phyloP scores from a whole-genome alignment of 2,888 invertebrate genomes.

The Pristionchus mayeri region DNA sequence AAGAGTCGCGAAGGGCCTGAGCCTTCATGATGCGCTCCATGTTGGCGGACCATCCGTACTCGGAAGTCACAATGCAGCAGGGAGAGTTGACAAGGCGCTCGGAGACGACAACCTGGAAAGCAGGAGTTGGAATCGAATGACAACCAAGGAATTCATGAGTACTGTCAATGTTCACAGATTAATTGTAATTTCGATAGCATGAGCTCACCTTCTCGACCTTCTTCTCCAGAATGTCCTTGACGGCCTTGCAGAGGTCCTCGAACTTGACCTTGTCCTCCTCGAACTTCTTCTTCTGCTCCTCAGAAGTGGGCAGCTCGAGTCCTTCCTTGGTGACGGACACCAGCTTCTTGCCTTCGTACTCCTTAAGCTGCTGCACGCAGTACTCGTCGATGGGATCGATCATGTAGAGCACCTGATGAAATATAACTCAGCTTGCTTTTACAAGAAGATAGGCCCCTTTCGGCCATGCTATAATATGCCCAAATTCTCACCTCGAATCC shows the following conservation, averaged over 20 bases:
- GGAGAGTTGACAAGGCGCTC: slow-evolving; percentile 97
- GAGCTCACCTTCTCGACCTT: slow-evolving; percentile 90
- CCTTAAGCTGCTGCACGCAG: slow-evolving; percentile 97
- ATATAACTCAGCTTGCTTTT: background rate
- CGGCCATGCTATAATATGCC: too few relatives aligned
- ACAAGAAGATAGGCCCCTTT: too few relatives aligned
- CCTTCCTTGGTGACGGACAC: slow-evolving; percentile 98
- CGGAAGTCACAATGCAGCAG: slow-evolving; percentile 98
- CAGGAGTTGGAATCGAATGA: too few relatives aligned
- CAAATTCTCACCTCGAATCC: slow-evolving; percentile 87
- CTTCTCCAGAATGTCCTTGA: slow-evolving; percentile 96
- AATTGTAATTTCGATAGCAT: too few relatives aligned
- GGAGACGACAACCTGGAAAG: slow-evolving; percentile 88
- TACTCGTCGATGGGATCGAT: slow-evolving; percentile 99
- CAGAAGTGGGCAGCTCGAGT: slow-evolving; percentile 94
- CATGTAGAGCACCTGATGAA: slow-evolving; percentile 87
- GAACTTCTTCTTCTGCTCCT: slow-evolving; percentile 95
- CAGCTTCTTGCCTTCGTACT: slow-evolving; percentile 94
- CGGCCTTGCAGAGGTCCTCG: slow-evolving; percentile 85
- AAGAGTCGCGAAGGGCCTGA: slow-evolving; percentile 94
- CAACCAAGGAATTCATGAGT: too few relatives aligned
- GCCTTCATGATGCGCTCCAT: slow-evolving; percentile 99
- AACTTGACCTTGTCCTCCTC: slow-evolving; percentile 89
- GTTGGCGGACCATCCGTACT: slow-evolving; percentile 99
- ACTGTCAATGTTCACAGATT: too few relatives aligned